Percentiles rank a stretch among this genome's conserved stretches.
These are phyloP conservation scores for Panorpa germanica DNA, from an alignment of 2,888 invertebrate species.

Conservation along the genomic window DNA sequence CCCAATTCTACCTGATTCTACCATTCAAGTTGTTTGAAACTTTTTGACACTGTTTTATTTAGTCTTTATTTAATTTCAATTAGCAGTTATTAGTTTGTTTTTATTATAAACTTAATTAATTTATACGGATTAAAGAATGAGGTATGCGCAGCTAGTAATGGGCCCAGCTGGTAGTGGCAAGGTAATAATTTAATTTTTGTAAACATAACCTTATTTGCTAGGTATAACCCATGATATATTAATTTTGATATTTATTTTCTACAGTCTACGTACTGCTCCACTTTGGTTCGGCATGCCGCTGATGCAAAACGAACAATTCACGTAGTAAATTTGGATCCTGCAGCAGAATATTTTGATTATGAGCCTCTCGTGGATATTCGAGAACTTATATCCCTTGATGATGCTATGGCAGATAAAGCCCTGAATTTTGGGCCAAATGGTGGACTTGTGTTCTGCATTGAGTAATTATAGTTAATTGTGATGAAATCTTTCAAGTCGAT, in stretches of 20 bases:
- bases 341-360: constrained; percentile 92
- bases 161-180: constrained; percentile 97
- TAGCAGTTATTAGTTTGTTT: too few relatives aligned
- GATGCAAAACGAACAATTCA: constrained; percentile 56
- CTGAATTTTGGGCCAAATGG: constrained; percentile 94
- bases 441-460: constrained; percentile 86
- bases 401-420: constrained; percentile 93
- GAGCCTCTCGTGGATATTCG: constrained; percentile 68
- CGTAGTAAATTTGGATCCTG: constrained; percentile 93
- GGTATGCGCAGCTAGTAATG: constrained; percentile 88
- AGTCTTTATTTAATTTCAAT: too few relatives aligned
- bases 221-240: not conserved
- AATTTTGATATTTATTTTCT: constrained; percentile 14
- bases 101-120: too few relatives aligned
- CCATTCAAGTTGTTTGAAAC: too few relatives aligned
- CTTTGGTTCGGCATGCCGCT: constrained; percentile 69
- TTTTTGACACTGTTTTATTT: too few relatives aligned
- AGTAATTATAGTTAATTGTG: constrained; percentile 32
- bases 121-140: too few relatives aligned
- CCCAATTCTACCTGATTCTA: too few relatives aligned
- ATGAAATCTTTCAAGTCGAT: constrained; percentile 2
- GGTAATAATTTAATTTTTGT: constrained; percentile 29
- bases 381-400: constrained; percentile 83
- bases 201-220: constrained; percentile 5
- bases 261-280: constrained; percentile 86